These are phyloP conservation scores for Perdita meconis DNA, from an alignment of 2,888 invertebrate species.

Conservation along the genomic window DNA sequence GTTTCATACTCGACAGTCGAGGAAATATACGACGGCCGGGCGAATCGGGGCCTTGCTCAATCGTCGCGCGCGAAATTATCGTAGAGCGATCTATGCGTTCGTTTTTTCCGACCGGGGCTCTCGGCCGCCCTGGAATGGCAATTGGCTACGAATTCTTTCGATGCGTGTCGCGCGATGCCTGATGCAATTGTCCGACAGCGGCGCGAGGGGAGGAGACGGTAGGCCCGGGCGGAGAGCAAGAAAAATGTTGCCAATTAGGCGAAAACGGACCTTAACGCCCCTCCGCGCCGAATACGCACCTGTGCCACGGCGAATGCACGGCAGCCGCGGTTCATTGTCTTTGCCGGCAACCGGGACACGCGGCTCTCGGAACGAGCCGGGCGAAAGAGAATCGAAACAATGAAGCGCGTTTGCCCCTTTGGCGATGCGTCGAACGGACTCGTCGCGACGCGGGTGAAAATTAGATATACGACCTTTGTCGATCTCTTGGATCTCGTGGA, in stretches of 20 bases:
- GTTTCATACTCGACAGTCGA: constrained; percentile 48
- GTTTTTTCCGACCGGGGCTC: constrained; percentile 31
- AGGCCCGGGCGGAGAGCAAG: constrained; percentile 32
- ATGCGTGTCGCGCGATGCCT: constrained; percentile 34
- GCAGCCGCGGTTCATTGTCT: constrained; percentile 52
- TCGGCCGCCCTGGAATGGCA: constrained; percentile 33
- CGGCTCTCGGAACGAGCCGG: constrained; percentile 2
- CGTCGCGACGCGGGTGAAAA: constrained; percentile 8
- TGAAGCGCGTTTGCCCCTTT: constrained; percentile 39
- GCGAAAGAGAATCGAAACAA: constrained; percentile 33
- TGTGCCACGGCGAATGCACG: constrained; percentile 47
- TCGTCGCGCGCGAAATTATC: constrained; percentile 57
- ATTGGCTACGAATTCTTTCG: constrained; percentile 58
- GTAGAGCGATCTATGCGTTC: constrained; percentile 49
- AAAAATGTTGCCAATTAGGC: constrained; percentile 65
- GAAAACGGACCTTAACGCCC: constrained; percentile 52
- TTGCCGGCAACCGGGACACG: constrained; percentile 25
- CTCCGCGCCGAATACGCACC: constrained; percentile 56
- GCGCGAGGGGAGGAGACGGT: constrained; percentile 13
- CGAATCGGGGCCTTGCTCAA: constrained; percentile 41
- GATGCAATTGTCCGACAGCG: constrained; percentile 54
- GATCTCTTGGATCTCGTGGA: no score
- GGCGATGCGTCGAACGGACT: constrained; percentile 8
- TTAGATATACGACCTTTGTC: not conserved
- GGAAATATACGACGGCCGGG: constrained; percentile 51